Percentiles rank a stretch among this genome's conserved stretches.
Conservation (phyloP, 37 sponge, comb jelly and placozoan species). For the Cladorhizidae sp. region DNA sequence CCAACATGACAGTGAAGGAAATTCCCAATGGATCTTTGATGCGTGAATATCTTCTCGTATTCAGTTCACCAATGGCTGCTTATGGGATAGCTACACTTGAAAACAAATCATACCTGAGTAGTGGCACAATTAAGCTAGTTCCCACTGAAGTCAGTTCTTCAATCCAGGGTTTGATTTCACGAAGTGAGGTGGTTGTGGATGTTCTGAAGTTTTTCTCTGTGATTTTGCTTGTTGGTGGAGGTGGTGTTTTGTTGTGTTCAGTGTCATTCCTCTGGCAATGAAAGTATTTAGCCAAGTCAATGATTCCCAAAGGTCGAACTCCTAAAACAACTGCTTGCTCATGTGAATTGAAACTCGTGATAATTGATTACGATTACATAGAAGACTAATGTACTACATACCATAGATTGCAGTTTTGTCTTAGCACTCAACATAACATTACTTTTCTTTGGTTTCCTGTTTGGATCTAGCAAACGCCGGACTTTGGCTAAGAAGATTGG, state of each 20-base stretch:
- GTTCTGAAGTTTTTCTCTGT: slow-evolving; percentile 43
- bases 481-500: too few relatives aligned
- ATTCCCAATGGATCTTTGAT: slow-evolving; percentile 63
- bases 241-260: slow-evolving; percentile 46
- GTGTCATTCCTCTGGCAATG: background rate
- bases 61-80: slow-evolving; percentile 61
- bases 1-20: slow-evolving; percentile 44
- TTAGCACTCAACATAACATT: too few relatives aligned
- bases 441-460: too few relatives aligned
- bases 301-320: too few relatives aligned
- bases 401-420: too few relatives aligned
- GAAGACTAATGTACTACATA: too few relatives aligned
- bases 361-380: too few relatives aligned
- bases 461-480: too few relatives aligned
- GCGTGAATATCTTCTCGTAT: slow-evolving; percentile 56
- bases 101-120: slow-evolving; percentile 6
- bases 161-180: slow-evolving; percentile 34
- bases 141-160: slow-evolving; percentile 49
- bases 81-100: slow-evolving; percentile 53
- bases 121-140: slow-evolving; percentile 30
- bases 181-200: slow-evolving; percentile 52
- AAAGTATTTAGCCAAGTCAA: too few relatives aligned
- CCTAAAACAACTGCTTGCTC: too few relatives aligned
- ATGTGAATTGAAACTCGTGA: too few relatives aligned
- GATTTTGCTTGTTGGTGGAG: slow-evolving; percentile 52